A percentile compares a stretch with the other conserved stretches of the same genome.
Evolutionary conservation across 2,113 vertebrate species (phyloP).

Genomic region (Puma concolor): DNA sequence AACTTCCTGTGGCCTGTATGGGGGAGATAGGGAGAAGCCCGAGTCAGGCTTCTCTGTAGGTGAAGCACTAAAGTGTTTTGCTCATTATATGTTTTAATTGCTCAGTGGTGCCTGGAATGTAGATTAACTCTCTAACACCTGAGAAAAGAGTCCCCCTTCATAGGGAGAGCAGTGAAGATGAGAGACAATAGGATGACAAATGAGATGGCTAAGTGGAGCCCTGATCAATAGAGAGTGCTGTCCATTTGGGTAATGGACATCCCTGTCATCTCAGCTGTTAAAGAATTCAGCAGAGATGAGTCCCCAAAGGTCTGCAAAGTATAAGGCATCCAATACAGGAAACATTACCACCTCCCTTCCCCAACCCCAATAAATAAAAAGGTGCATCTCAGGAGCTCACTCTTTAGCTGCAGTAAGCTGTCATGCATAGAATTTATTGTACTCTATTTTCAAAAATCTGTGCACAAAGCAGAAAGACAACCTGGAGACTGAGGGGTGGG

Average conservation of each 20-base stretch:
- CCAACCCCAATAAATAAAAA: constrained; percentile 74
- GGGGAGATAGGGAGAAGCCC: constrained; percentile 52
- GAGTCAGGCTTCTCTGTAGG: constrained; percentile 33
- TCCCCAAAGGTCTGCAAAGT: constrained; percentile 89
- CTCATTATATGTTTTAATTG: constrained; percentile 82
- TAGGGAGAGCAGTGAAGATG: constrained; percentile 82
- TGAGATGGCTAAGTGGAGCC: constrained; percentile 86
- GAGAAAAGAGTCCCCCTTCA: constrained; percentile 82
- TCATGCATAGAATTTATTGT: constrained; percentile 70
- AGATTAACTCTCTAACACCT: constrained; percentile 86
- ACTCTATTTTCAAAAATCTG: constrained; percentile 70
- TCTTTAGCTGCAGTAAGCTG: constrained; percentile 72
- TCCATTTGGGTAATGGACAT: constrained; percentile 97
- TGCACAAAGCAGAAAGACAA: constrained; percentile 62
- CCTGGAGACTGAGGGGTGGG: neutral
- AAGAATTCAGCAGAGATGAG: constrained; percentile 89
- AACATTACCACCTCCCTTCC: constrained; percentile 76
- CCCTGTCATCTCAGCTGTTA: constrained; percentile 88
- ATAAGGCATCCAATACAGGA: constrained; percentile 76
- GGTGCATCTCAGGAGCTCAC: constrained; percentile 75
- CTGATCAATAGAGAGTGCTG: constrained; percentile 94
- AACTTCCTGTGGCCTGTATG: neutral
- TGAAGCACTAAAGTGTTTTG: constrained; percentile 29
- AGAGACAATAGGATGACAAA: constrained; percentile 92
- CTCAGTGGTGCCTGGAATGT: constrained; percentile 79